Evolutionary conservation across 2,113 vertebrate species (phyloP).

Genomic region (Ivindomyrus marchei): DNA sequence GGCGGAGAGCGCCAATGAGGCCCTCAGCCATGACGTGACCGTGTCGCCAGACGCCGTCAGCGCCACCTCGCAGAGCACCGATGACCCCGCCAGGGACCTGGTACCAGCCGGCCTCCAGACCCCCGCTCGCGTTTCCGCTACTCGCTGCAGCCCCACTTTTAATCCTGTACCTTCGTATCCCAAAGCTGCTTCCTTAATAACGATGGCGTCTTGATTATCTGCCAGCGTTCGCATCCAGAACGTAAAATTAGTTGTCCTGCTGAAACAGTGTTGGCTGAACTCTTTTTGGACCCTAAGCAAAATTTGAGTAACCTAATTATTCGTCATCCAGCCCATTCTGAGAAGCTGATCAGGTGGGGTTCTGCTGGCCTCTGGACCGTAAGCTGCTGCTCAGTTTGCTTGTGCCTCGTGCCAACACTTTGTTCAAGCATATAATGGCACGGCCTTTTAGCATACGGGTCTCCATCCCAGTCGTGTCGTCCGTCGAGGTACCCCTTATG

Average conservation of each 20-base stretch:
- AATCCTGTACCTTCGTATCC: background rate
- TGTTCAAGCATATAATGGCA: background rate
- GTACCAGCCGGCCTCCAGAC: conserved; percentile 52
- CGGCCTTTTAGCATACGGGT: background rate
- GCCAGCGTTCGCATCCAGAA: background rate
- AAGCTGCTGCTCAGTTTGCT: background rate
- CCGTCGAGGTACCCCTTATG: background rate
- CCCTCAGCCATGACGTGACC: conserved; percentile 59
- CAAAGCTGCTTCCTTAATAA: background rate
- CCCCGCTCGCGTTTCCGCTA: background rate
- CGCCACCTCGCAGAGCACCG: conserved; percentile 82
- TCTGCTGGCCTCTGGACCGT: background rate
- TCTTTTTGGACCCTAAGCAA: background rate
- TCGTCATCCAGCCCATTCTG: background rate
- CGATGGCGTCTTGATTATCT: background rate
- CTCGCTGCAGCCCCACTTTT: background rate
- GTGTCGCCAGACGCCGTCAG: conserved; percentile 85
- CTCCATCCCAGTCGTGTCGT: background rate
- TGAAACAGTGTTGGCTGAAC: background rate
- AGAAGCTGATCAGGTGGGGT: background rate
- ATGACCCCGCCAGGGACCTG: conserved; percentile 75
- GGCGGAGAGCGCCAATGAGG: conserved; percentile 60
- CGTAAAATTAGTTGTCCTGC: background rate
- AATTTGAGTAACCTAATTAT: background rate
- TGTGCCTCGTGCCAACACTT: background rate